These are phyloP conservation scores for Piscicola geometra DNA, from an alignment of 2,888 invertebrate genomes.

Conservation along the genomic window DNA sequence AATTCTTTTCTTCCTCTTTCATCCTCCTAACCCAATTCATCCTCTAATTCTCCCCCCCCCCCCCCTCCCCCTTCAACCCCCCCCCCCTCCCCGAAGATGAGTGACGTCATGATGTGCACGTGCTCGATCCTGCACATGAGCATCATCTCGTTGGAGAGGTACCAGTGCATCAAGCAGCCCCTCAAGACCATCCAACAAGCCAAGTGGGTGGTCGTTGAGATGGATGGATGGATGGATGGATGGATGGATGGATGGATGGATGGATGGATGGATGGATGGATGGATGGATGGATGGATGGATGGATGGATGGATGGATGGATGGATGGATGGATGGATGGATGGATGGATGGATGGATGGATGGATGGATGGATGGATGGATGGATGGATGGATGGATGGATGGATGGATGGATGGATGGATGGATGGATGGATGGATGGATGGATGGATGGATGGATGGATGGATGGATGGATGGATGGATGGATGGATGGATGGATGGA, in stretches of 20 bases:
- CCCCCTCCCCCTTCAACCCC: too few relatives aligned
- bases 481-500: too few relatives aligned
- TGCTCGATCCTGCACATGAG: constrained; percentile 62
- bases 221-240: constrained; percentile 51
- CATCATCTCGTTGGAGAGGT: constrained; percentile 64
- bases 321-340: too few relatives aligned
- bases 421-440: too few relatives aligned
- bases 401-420: neutral
- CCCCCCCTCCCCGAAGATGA: too few relatives aligned
- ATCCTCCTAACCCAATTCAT: too few relatives aligned
- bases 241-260: neutral
- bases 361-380: too few relatives aligned
- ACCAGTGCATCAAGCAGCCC: constrained; percentile 82
- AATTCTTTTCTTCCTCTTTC: too few relatives aligned
- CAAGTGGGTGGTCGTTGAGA: constrained; percentile 71
- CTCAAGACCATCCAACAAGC: constrained; percentile 55
- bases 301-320: constrained; percentile 65
- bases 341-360: constrained; percentile 61
- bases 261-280: constrained; percentile 63
- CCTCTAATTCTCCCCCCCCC: too few relatives aligned
- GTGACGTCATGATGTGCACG: constrained; percentile 62
- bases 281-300: neutral
- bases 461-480: too few relatives aligned
- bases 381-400: neutral
- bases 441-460: too few relatives aligned